Conservation (phyloP, 2,888 invertebrate genomes). For the Beris chalybata region DNA sequence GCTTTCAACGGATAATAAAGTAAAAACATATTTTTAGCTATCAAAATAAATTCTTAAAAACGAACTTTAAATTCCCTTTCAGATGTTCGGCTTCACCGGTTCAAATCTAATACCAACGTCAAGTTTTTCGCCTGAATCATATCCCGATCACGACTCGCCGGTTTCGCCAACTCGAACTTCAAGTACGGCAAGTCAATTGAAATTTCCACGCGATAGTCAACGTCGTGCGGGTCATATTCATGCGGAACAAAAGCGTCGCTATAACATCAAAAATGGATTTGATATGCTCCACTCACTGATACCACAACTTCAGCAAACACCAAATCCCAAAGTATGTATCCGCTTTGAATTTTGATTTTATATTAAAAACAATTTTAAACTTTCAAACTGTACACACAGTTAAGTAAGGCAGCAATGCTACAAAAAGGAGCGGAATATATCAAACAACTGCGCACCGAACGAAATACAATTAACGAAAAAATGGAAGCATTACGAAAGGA, state of each 20-base stretch:
- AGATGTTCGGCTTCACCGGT: conserved; percentile 49
- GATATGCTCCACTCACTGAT: conserved; percentile 91
- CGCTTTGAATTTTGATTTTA: no score
- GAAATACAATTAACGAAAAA: conserved; percentile 85
- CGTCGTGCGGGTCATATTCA: conserved; percentile 88
- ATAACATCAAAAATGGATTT: conserved; percentile 95
- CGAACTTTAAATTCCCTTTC: conserved; percentile 14
- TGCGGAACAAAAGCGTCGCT: conserved; percentile 93
- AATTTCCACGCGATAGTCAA: conserved; percentile 64
- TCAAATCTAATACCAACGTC: conserved; percentile 37
- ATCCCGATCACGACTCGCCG: conserved; percentile 58
- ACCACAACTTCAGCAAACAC: conserved; percentile 87
- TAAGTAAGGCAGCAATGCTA: conserved; percentile 95
- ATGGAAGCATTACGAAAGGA: conserved; percentile 85
- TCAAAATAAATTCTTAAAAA: background rate
- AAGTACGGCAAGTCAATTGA: conserved; percentile 53
- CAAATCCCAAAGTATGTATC: conserved; percentile 75
- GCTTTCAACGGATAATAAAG: conserved; percentile 47
- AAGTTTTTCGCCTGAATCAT: conserved; percentile 50
- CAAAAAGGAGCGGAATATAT: conserved; percentile 97
- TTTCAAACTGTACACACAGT: conserved; percentile 56
- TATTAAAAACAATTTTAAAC: background rate
- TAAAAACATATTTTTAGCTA: conserved; percentile 24
- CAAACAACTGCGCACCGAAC: conserved; percentile 81
- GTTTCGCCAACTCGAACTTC: conserved; percentile 62